Conservation (phyloP, 2,888 invertebrate genomes). For the Nipponacmea schrenckii region DNA sequence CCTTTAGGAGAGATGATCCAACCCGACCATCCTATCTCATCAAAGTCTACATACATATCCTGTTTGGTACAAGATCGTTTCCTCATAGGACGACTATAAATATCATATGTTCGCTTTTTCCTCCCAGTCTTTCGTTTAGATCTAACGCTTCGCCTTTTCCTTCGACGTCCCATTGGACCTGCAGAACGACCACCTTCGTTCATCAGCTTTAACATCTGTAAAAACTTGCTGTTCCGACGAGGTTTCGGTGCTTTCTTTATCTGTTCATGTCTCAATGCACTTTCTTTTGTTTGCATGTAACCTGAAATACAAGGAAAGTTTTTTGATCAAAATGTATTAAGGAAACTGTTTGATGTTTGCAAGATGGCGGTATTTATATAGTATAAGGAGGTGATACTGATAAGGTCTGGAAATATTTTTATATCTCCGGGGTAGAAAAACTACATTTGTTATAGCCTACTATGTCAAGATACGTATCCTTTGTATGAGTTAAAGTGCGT, state of each 20-base stretch:
- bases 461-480: no score
- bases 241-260: slow-evolving; percentile 26
- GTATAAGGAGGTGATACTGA: no score
- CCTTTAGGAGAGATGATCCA: slow-evolving; percentile 75
- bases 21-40: slow-evolving; percentile 74
- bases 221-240: slow-evolving; percentile 35
- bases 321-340: no score
- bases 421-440: no score
- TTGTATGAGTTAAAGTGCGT: no score
- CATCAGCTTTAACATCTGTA: slow-evolving; percentile 47
- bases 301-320: slow-evolving; percentile 38
- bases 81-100: slow-evolving; percentile 43
- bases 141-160: slow-evolving; percentile 15
- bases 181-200: slow-evolving; percentile 53
- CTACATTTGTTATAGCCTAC: no score
- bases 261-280: slow-evolving; percentile 40
- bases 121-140: slow-evolving; percentile 22
- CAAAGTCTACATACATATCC: slow-evolving; percentile 73
- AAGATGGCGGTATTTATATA: neutral
- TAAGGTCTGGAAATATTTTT: no score
- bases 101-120: slow-evolving; percentile 31
- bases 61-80: slow-evolving; percentile 56
- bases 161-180: slow-evolving; percentile 9
- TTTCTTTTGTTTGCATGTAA: slow-evolving; percentile 52
- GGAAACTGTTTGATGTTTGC: no score